Percentiles rank a stretch among this genome's conserved stretches.
Conservation (phyloP, 1,140 invertebrate genomes). For the Magallana gigas region DNA sequence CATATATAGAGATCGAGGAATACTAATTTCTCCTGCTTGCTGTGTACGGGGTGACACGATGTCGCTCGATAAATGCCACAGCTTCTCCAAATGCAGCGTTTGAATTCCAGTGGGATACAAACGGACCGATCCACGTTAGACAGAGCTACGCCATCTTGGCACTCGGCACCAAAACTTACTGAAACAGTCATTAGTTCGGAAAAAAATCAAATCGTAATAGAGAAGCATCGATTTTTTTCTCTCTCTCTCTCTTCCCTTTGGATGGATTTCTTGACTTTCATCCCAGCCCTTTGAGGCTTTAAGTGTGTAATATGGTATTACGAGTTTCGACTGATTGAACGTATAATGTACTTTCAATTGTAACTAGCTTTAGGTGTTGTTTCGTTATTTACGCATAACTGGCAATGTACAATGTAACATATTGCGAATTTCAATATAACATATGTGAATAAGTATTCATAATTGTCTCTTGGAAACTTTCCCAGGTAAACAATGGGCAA, state of each 20-base stretch:
- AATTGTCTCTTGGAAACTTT: too few relatives aligned
- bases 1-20: background rate
- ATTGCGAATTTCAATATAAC: too few relatives aligned
- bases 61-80: slow-evolving; percentile 30
- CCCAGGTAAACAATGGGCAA: too few relatives aligned
- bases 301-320: background rate
- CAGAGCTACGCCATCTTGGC: background rate
- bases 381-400: too few relatives aligned
- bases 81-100: background rate
- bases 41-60: background rate
- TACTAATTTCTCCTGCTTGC: slow-evolving; percentile 11
- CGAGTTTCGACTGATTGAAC: background rate
- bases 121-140: background rate
- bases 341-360: background rate
- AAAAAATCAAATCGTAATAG: slow-evolving; percentile 36
- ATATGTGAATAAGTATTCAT: too few relatives aligned
- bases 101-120: slow-evolving; percentile 15
- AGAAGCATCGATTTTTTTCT: background rate
- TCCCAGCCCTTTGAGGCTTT: background rate
- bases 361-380: too few relatives aligned
- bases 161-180: slow-evolving; percentile 3
- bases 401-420: too few relatives aligned
- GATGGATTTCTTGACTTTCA: background rate
- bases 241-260: background rate
- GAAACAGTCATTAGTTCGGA: slow-evolving; percentile 29